Evolutionary conservation across 1,140 invertebrate species (phyloP).

Genomic region (Bombus waltoni): DNA sequence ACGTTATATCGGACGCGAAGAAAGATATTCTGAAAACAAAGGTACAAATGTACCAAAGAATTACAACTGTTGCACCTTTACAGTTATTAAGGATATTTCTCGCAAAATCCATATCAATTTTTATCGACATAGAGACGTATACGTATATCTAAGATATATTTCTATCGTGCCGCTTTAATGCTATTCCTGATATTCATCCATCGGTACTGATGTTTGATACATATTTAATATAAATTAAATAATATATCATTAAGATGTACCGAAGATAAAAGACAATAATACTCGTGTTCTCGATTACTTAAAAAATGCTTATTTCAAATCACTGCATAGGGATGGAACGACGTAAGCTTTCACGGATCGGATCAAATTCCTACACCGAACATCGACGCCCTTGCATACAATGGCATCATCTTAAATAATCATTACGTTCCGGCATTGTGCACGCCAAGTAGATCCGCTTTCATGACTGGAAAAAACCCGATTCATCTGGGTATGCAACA

Average conservation of each 20-base stretch:
- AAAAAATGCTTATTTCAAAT: neutral
- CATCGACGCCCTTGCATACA: constrained; percentile 91
- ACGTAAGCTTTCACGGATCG: constrained; percentile 94
- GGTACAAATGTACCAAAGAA: neutral
- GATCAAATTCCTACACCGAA: constrained; percentile 93
- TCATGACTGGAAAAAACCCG: constrained; percentile 93
- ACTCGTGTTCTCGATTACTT: neutral
- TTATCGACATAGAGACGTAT: neutral
- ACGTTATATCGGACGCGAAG: too few relatives aligned
- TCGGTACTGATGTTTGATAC: neutral
- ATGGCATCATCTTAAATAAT: constrained; percentile 89
- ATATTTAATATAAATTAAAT: too few relatives aligned
- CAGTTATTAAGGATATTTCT: neutral
- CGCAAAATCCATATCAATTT: neutral
- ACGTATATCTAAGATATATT: too few relatives aligned
- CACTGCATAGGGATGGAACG: constrained; percentile 91
- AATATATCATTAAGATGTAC: neutral
- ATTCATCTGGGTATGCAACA: constrained; percentile 92
- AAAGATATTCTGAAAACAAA: neutral
- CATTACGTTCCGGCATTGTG: constrained; percentile 91
- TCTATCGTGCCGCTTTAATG: too few relatives aligned
- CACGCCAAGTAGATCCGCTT: constrained; percentile 89
- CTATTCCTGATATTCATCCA: neutral
- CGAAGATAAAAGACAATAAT: neutral
- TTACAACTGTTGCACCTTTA: too few relatives aligned